Conservation (phyloP, 2,797 vertebrate genomes). For the Coranthus polyacanthus region DNA sequence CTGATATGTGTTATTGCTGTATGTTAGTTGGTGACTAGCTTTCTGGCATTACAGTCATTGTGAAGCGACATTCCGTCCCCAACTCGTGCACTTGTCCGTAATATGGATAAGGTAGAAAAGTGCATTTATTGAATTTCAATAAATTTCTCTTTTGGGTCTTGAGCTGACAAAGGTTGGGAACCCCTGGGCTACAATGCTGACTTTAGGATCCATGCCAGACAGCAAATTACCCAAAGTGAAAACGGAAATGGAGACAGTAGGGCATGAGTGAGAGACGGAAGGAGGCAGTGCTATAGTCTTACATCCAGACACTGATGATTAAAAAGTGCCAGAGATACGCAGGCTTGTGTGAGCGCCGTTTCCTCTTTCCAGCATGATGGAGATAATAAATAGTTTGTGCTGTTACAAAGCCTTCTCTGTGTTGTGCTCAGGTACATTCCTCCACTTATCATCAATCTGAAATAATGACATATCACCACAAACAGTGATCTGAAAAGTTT, state of each 20-base stretch:
- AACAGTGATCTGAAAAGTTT: slow-evolving; percentile 46
- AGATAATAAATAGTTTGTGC: slow-evolving; percentile 78
- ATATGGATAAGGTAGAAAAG: too few relatives aligned
- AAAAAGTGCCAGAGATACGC: slow-evolving; percentile 70
- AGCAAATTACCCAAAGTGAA: slow-evolving; percentile 11
- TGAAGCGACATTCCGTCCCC: too few relatives aligned
- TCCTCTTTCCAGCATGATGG: slow-evolving; percentile 45
- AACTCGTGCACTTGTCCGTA: too few relatives aligned
- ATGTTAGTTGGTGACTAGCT: too few relatives aligned
- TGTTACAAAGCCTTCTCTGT: slow-evolving; percentile 70
- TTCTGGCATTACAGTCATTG: too few relatives aligned
- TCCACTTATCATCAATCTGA: slow-evolving; percentile 61
- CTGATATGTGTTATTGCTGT: too few relatives aligned
- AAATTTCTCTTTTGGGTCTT: too few relatives aligned
- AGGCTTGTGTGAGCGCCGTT: slow-evolving; percentile 54
- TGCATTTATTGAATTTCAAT: too few relatives aligned
- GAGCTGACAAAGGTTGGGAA: not conserved
- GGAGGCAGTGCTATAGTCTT: slow-evolving; percentile 34
- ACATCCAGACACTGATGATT: slow-evolving; percentile 70
- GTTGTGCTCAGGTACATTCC: slow-evolving; percentile 53
- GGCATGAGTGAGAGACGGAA: not conserved
- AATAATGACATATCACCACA: slow-evolving; percentile 64
- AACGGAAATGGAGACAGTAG: slow-evolving; percentile 22
- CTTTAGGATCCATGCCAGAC: not conserved
- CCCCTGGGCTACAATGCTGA: not conserved